Conservation (phyloP, 2,797 vertebrate genomes). For the Glyptemys insculpta region DNA sequence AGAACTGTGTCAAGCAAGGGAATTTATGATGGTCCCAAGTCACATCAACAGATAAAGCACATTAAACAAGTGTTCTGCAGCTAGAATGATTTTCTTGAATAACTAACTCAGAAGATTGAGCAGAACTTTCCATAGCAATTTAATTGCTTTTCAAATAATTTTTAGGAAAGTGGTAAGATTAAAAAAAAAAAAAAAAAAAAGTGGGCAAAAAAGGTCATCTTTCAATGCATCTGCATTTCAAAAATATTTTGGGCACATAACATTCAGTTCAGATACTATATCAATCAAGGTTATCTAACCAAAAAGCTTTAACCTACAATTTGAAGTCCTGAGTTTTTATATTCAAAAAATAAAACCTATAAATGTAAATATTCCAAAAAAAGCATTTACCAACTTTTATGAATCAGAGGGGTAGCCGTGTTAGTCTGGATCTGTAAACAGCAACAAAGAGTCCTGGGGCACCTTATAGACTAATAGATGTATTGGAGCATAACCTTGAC, state of each 20-base stretch:
- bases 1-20: accelerated
- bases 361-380: background rate
- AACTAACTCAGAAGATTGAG: accelerated
- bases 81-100: background rate
- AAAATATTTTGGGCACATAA: background rate
- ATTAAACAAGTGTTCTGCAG: background rate
- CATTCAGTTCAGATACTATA: accelerated
- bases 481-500: too few species aligned
- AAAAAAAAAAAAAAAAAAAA: background rate
- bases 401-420: too few species aligned
- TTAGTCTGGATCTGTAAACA: too few species aligned
- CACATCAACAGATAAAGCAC: accelerated
- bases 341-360: background rate
- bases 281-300: background rate
- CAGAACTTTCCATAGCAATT: background rate
- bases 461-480: too few species aligned
- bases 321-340: background rate
- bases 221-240: background rate
- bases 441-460: too few species aligned
- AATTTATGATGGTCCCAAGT: background rate
- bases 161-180: background rate
- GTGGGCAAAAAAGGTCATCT: background rate
- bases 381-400: accelerated
- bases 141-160: background rate
- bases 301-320: background rate